Base-by-base conservation (phyloP, 1,140 invertebrate species). In the Aethina tumida region DNA sequence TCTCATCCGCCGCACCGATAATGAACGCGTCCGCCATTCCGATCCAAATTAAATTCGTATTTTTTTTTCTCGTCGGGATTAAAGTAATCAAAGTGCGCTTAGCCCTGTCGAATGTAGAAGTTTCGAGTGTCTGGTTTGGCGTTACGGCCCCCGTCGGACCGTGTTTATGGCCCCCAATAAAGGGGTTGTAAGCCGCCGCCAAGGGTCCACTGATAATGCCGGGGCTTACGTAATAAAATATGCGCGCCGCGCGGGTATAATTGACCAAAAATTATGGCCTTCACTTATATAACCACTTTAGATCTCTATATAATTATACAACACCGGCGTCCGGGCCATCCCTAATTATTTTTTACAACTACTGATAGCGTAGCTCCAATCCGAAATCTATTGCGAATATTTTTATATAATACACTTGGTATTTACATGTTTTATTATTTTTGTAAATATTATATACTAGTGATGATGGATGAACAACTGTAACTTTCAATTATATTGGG, bases 131-230 rank as follows among this genome's bases (percentile, higher is more conserved):
- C 7, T 6, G 7, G 10, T 15, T 10, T 28, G 10, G 8, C 4
- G 21, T 29, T 16, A 37, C 26, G 14, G 16, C 21, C 17, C 38
- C 47, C 29, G 17, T 35, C 39, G 42, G 39, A 45, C 29, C 31
- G 15, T 30, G 35, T 49, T 49, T 45, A 45, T 41, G 42, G 35
- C 39, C 39, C 41, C 43, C 43, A 45, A 49, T 45, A 49, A 49
- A 45, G 42, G 47, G 43, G 43, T 49, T 45, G 42, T 16, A 15
- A 25, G 46, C 15, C 35, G 35, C 37, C 20, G 36, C 21, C 22
- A 33, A 36, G 19, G 37, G 42, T 45, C 42, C 47, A 35, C 35
- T 49, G 47, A 45, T 45, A 42, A 45, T 49, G 41, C 47, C 25
- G 17, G n/a, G 36, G 47, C 35, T 41, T 45, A 44, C 41, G 21